Evolutionary conservation across 2,113 vertebrate species (phyloP), one percentile per base, ranked within the genome.

Genomic region (Nibea coibor): DNA sequence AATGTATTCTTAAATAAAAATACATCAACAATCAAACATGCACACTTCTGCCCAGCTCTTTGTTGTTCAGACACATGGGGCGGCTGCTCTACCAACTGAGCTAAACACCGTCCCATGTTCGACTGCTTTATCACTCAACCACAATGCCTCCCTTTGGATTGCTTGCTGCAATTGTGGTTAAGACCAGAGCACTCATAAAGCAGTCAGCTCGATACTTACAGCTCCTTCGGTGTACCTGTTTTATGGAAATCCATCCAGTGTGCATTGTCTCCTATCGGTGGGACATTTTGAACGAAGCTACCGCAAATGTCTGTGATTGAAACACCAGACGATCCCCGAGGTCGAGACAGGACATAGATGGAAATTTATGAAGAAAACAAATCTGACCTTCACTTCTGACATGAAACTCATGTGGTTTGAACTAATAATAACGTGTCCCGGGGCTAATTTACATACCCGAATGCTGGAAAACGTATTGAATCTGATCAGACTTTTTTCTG

Each of bases 151-250:
- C 82, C 89, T 61, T 45, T 42, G 83, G 87, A 73, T 24, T 26
- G 20, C 61, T 57, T 0, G n/a, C 61, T 73, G 61, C 61, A 1
- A 0, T n/a, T 74, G 73, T 20, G 56, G 71, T 56, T 59, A 12
- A 4, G 16, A 71, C 64, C 80, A 24, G 50, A 82, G 64, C 22
- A 0, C 57, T 59, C 76, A 75, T 89, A 87, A 90, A 92, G 69
- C 73, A 61, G 82, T 88, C 86, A 71, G 10, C 75, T 69, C 69
- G 43, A 43, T 75, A 77, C 68, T 80, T 80, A 65, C 64, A 39
- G 75, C 77, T 88, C 75, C 72, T 85, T 69, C 0, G 57, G 68
- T 42, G 67, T 69, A 80, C 77, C 84, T 83, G 80, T 64, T 72
- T 54, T 22, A 58, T 50, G 51, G 68, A 65, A 61, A 76, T 16